Conservation (phyloP, 2,113 vertebrate species). For the Cyprinus carpio region DNA sequence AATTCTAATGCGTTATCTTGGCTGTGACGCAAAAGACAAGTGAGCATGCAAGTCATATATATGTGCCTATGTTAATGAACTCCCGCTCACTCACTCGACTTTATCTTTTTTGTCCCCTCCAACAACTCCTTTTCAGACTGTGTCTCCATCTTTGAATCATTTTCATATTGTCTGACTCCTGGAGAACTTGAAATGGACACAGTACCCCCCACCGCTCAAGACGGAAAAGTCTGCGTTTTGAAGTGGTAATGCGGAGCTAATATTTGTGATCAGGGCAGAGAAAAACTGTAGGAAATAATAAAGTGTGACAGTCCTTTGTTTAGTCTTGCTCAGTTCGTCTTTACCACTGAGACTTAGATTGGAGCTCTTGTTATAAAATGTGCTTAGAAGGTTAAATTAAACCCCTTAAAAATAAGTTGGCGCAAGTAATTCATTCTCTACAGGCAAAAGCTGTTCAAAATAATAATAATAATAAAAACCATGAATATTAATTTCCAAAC, state of each 20-base stretch:
- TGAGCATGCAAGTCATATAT: not conserved
- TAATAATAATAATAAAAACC: not conserved
- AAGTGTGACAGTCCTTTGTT: conserved; percentile 69
- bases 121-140: conserved; percentile 1
- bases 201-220: conserved; percentile 54
- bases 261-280: conserved; percentile 68
- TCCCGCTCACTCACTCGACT: not conserved
- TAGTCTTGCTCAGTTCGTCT: conserved; percentile 62
- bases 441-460: not conserved
- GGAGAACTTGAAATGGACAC: conserved; percentile 60
- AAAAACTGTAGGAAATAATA: conserved; percentile 65
- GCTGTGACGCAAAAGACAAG: not conserved
- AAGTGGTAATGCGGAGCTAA: conserved; percentile 72
- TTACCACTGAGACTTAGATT: conserved; percentile 45
- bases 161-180: conserved; percentile 58
- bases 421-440: not conserved
- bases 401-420: not conserved
- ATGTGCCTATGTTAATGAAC: not conserved
- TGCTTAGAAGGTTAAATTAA: conserved; percentile 11
- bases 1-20: not conserved
- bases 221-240: conserved; percentile 68
- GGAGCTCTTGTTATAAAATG: conserved; percentile 13
- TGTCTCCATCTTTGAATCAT: conserved; percentile 39
- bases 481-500: not conserved
- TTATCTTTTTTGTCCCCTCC: not conserved